Percentiles rank a stretch among this genome's conserved stretches.
These are phyloP conservation scores for Calyptomena viridis DNA, from an alignment of 2,113 vertebrate genomes.

Conservation along the genomic window DNA sequence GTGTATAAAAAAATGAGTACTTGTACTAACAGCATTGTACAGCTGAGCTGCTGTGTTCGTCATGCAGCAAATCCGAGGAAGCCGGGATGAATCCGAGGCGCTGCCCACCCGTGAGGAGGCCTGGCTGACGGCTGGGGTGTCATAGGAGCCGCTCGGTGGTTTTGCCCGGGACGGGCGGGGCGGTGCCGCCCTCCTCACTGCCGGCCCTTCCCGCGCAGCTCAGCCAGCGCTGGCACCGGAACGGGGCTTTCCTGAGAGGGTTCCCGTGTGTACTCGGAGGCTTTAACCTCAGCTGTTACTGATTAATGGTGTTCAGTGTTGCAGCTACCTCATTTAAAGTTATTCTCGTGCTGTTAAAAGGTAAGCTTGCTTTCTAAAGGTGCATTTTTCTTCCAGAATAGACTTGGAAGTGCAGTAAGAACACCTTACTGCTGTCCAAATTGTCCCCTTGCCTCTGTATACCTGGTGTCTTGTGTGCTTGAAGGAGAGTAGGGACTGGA, in stretches of 20 bases:
- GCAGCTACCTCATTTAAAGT: neutral
- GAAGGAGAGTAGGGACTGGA: neutral
- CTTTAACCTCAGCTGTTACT: neutral
- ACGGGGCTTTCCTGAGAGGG: neutral
- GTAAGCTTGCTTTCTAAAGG: neutral
- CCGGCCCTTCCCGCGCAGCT: rapidly evolving
- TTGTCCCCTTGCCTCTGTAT: neutral
- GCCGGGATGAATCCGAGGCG: neutral
- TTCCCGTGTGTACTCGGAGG: neutral
- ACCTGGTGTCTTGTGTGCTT: neutral
- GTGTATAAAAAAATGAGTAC: neutral
- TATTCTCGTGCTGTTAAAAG: neutral
- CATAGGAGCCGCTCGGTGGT: neutral
- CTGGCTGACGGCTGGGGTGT: neutral
- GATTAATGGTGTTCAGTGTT: neutral
- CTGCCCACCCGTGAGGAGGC: rapidly evolving
- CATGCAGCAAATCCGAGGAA: neutral
- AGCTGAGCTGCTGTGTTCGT: neutral
- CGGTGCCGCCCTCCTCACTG: rapidly evolving
- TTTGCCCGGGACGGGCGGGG: neutral
- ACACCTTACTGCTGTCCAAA: neutral
- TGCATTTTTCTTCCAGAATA: neutral
- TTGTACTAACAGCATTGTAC: neutral
- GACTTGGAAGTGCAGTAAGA: neutral
- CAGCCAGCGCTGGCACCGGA: neutral